These are phyloP conservation scores for Hermodice carunculata DNA, from an alignment of 2,888 invertebrate genomes.

Conservation along the genomic window DNA sequence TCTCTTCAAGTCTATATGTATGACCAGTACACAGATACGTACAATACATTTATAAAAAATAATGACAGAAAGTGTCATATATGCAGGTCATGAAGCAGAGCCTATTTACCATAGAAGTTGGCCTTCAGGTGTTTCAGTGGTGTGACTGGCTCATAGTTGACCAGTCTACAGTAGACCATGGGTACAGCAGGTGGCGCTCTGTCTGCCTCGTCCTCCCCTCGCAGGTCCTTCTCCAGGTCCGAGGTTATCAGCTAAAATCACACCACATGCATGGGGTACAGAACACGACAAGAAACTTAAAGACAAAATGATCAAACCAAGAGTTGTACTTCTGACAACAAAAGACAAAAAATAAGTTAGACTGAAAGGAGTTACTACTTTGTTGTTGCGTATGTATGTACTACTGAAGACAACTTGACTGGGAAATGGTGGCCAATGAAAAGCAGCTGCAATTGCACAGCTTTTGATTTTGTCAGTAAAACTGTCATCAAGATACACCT, in stretches of 20 bases:
- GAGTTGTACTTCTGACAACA: not conserved
- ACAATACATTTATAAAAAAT: not conserved
- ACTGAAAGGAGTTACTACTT: too few species aligned
- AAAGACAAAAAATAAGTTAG: not conserved
- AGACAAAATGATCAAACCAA: not conserved
- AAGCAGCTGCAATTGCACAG: too few species aligned
- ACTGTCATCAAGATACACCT: too few species aligned
- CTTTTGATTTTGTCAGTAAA: too few species aligned
- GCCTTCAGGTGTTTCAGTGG: conserved; percentile 70
- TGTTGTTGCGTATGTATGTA: too few species aligned
- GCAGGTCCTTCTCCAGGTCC: too few species aligned
- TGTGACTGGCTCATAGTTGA: conserved; percentile 76
- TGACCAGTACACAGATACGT: not conserved
- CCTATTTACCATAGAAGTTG: conserved; percentile 62
- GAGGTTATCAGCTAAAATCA: too few species aligned
- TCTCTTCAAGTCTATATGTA: too few species aligned
- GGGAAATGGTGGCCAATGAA: too few species aligned
- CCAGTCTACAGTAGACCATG: conserved; percentile 29
- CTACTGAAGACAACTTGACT: too few species aligned
- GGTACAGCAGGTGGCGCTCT: not conserved
- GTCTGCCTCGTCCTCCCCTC: not conserved
- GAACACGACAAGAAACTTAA: too few species aligned
- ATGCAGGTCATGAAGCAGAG: not conserved
- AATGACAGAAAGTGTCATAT: not conserved
- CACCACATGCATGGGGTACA: too few species aligned